Conservation (phyloP, 1,140 invertebrate genomes). For the Zeugodacus cucurbitae region DNA sequence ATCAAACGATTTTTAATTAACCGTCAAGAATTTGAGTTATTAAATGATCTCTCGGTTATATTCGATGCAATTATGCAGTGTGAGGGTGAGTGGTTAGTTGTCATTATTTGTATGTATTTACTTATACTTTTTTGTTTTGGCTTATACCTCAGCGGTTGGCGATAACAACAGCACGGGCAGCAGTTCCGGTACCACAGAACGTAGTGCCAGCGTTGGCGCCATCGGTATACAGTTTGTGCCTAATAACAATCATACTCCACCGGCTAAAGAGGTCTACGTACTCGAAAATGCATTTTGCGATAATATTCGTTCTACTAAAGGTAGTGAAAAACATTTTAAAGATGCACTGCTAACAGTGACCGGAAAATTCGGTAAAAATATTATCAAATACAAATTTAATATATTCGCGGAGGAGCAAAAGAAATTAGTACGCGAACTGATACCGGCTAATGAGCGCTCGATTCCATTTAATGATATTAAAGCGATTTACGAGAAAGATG, state of each 20-base stretch:
- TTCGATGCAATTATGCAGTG: slow-evolving; percentile 63
- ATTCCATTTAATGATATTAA: slow-evolving; percentile 61
- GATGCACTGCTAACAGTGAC: slow-evolving; percentile 61
- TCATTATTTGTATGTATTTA: not conserved
- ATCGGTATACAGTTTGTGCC: slow-evolving; percentile 19
- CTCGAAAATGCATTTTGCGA: slow-evolving; percentile 64
- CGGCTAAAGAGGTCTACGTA: slow-evolving; percentile 56
- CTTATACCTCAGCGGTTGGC: slow-evolving; percentile 18
- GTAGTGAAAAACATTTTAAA: slow-evolving; percentile 56
- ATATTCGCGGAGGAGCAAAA: slow-evolving; percentile 63
- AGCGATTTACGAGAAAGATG: slow-evolving; percentile 57
- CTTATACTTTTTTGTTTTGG: not conserved
- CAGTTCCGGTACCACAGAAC: slow-evolving; percentile 57
- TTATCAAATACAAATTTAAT: slow-evolving; percentile 65
- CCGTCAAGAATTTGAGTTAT: slow-evolving; percentile 58
- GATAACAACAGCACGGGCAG: slow-evolving; percentile 62
- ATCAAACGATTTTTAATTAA: slow-evolving; percentile 60
- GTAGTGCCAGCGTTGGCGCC: slow-evolving; percentile 52
- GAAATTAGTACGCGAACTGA: slow-evolving; percentile 58
- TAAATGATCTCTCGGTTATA: slow-evolving; percentile 64
- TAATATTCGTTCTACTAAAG: slow-evolving; percentile 56
- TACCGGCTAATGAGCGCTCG: slow-evolving; percentile 58
- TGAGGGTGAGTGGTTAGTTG: slow-evolving; percentile 45
- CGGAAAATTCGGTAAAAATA: slow-evolving; percentile 64
- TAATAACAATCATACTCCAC: not conserved